Percentiles rank a stretch among this genome's conserved stretches.
Evolutionary conservation across 2,797 vertebrate genomes (phyloP).

Genomic region (Anguilla anguilla): DNA sequence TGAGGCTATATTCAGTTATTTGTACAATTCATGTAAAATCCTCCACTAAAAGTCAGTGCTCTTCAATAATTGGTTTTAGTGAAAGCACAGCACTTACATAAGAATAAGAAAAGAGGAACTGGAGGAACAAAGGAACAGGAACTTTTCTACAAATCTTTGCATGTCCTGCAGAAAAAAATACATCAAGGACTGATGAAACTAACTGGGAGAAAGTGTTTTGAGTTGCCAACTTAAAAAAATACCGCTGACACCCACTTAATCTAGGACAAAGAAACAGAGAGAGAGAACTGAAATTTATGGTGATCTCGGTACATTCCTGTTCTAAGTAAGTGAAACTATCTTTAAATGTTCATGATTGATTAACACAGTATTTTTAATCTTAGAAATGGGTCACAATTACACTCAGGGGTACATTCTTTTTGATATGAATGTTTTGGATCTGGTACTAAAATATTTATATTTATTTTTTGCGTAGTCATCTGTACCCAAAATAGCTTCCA

Average conservation of each 20-base stretch:
- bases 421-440: too few relatives aligned
- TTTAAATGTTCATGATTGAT: not conserved
- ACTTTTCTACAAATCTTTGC: conserved; percentile 20
- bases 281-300: conserved; percentile 10
- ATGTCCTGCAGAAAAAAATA: not conserved
- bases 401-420: too few relatives aligned
- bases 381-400: not conserved
- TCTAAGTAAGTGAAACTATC: not conserved
- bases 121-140: not conserved
- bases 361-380: not conserved
- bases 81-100: not conserved
- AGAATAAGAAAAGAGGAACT: not conserved
- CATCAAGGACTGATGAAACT: not conserved
- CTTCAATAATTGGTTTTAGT: not conserved
- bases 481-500: not conserved
- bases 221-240: not conserved
- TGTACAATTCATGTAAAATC: not conserved
- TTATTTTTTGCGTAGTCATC: too few relatives aligned
- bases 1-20: not conserved
- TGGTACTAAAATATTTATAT: too few relatives aligned
- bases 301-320: conserved; percentile 1
- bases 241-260: not conserved
- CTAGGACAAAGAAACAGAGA: not conserved
- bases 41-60: not conserved
- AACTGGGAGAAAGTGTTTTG: conserved; percentile 4